Percentiles rank a stretch among this genome's conserved stretches.
These are phyloP conservation scores for Epistrophella euchroma DNA, from an alignment of 2,888 invertebrate genomes.

Conservation along the genomic window DNA sequence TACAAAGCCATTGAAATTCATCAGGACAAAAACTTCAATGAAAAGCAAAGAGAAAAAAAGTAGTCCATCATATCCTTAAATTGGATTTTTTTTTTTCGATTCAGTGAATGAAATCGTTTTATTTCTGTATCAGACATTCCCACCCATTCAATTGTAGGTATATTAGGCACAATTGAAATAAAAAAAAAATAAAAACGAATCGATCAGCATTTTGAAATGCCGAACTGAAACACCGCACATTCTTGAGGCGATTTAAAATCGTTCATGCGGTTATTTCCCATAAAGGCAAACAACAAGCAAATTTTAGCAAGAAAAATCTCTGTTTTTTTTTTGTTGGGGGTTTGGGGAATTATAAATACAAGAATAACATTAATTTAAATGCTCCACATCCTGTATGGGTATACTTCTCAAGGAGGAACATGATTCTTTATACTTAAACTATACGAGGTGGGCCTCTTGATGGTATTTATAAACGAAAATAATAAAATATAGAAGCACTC, in stretches of 20 bases:
- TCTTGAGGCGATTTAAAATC: slow-evolving; percentile 27
- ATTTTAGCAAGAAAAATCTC: not conserved
- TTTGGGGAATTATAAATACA: not conserved
- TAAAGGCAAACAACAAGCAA: not conserved
- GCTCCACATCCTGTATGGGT: not conserved
- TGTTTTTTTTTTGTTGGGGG: not conserved
- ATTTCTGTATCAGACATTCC: not conserved
- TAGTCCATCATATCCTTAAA: not conserved
- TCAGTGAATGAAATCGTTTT: not conserved
- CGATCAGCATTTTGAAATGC: not conserved
- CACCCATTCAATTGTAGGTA: not conserved
- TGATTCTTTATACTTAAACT: slow-evolving; percentile 13
- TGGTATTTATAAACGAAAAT: not conserved
- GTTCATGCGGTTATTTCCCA: not conserved
- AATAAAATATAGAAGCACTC: slow-evolving; percentile 8
- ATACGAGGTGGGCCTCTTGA: not conserved
- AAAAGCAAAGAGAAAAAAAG: not conserved
- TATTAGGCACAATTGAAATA: not conserved
- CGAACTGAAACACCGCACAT: not conserved
- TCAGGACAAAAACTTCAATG: not conserved
- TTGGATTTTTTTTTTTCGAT: not conserved
- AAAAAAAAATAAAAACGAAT: not conserved
- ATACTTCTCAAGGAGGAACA: not conserved
- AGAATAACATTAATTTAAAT: slow-evolving; percentile 17
- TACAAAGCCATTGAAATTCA: too few relatives aligned